Percentiles rank a stretch among this genome's conserved stretches.
These are phyloP conservation scores for Gastrophysa polygoni DNA, from an alignment of 2,888 invertebrate species.

Conservation along the genomic window DNA sequence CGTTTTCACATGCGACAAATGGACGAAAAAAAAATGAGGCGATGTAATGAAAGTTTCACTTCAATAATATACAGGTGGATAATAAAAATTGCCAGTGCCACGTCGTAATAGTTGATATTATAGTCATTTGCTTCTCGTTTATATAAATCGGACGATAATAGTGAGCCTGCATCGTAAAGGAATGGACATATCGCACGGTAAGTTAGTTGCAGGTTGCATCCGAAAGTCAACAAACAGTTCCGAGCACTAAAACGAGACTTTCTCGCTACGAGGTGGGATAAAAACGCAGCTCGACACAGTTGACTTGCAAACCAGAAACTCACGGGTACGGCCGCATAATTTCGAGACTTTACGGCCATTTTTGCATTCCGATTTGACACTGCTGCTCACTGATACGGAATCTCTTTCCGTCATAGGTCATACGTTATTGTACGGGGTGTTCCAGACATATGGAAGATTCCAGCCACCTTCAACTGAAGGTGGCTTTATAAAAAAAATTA, in stretches of 20 bases:
- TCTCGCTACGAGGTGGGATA: constrained; percentile 12
- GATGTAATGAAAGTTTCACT: too few relatives aligned
- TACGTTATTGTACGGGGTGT: background rate
- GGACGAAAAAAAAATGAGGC: too few relatives aligned
- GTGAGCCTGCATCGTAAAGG: background rate
- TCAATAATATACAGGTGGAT: too few relatives aligned
- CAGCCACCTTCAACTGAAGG: too few relatives aligned
- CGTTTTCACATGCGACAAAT: too few relatives aligned
- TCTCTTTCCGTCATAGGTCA: background rate
- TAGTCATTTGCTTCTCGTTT: too few relatives aligned
- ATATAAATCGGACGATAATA: too few relatives aligned
- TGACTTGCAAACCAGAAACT: constrained; percentile 39
- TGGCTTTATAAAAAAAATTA: too few relatives aligned
- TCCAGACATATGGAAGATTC: too few relatives aligned
- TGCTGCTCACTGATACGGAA: background rate
- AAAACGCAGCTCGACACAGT: constrained; percentile 35
- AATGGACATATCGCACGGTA: background rate
- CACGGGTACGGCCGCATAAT: constrained; percentile 39
- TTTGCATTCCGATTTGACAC: constrained; percentile 35
- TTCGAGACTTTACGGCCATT: constrained; percentile 40
- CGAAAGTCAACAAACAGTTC: too few relatives aligned
- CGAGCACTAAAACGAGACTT: constrained; percentile 7
- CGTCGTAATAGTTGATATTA: too few relatives aligned
- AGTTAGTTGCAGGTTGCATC: background rate
- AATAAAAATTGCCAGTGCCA: too few relatives aligned